Percentiles rank a stretch among this genome's conserved stretches.
These are phyloP conservation scores for Callipepla squamata DNA, from an alignment of 2,113 vertebrate species.

Conservation along the genomic window DNA sequence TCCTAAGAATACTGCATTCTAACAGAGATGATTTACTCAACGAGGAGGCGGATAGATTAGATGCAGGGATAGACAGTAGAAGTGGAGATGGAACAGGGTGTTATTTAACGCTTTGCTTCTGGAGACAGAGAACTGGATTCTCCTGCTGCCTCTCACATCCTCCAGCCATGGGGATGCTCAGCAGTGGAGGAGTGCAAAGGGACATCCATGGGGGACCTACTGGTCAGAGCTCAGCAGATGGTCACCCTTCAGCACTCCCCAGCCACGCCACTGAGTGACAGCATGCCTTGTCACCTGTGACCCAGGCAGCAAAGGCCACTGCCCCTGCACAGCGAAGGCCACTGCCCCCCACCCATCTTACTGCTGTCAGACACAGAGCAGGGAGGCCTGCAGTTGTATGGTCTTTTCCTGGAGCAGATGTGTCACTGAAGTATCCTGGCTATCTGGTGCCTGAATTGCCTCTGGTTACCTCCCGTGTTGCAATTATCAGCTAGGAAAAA, in stretches of 20 bases:
- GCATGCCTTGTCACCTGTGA: background rate
- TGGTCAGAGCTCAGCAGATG: background rate
- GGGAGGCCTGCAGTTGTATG: rapidly evolving
- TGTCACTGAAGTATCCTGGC: background rate
- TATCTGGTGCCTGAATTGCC: background rate
- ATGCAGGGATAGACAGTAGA: background rate
- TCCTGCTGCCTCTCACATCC: background rate
- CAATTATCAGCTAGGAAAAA: background rate
- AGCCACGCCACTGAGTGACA: background rate
- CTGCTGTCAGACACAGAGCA: background rate
- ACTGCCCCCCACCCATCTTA: background rate
- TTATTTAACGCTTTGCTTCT: background rate
- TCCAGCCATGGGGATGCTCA: background rate
- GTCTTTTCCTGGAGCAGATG: background rate
- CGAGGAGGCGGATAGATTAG: background rate
- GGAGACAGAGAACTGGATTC: background rate
- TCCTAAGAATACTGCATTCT: background rate
- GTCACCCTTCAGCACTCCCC: background rate
- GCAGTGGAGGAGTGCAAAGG: background rate
- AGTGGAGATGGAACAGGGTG: background rate
- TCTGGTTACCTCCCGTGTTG: background rate
- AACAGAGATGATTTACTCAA: background rate
- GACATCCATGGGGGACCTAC: background rate
- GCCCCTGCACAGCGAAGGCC: background rate
- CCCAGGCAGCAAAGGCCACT: background rate